Evolutionary conservation across 2,113 vertebrate genomes (phyloP).

Genomic region (Chaetura pelagica): DNA sequence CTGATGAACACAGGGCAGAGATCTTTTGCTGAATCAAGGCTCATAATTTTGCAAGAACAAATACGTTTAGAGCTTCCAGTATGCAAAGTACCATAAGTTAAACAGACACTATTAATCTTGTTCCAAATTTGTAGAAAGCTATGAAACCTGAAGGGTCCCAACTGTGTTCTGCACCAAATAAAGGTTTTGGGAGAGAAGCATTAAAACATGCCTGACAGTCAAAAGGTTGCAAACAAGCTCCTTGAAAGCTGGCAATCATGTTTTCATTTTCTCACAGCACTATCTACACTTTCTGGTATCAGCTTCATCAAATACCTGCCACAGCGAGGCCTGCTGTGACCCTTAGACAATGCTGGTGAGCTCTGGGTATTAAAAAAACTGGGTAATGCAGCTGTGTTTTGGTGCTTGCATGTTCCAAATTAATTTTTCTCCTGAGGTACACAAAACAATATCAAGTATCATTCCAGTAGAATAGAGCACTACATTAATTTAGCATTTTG

Average conservation of each 20-base stretch:
- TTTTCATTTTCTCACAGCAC: not conserved
- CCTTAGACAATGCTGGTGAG: not conserved
- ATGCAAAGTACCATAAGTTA: not conserved
- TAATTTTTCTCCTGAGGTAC: not conserved
- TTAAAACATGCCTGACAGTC: not conserved
- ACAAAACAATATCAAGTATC: not conserved
- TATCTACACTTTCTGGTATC: not conserved
- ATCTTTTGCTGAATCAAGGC: not conserved
- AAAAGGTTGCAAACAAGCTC: not conserved
- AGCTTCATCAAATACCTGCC: not conserved
- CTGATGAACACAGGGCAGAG: not conserved
- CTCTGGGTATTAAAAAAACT: not conserved
- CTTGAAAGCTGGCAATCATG: not conserved
- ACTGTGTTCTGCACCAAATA: not conserved
- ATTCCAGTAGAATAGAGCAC: not conserved
- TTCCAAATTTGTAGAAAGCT: not conserved
- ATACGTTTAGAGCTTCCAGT: not conserved
- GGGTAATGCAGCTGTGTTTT: not conserved
- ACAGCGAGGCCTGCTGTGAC: not conserved
- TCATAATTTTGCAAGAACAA: conserved; percentile 3
- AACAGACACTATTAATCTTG: not conserved
- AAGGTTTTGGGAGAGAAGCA: not conserved
- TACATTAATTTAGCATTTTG: not conserved
- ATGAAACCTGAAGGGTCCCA: not conserved
- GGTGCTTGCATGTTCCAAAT: not conserved